Evolutionary conservation across 2,113 vertebrate species (phyloP).

Genomic region (Picathartes gymnocephalus): DNA sequence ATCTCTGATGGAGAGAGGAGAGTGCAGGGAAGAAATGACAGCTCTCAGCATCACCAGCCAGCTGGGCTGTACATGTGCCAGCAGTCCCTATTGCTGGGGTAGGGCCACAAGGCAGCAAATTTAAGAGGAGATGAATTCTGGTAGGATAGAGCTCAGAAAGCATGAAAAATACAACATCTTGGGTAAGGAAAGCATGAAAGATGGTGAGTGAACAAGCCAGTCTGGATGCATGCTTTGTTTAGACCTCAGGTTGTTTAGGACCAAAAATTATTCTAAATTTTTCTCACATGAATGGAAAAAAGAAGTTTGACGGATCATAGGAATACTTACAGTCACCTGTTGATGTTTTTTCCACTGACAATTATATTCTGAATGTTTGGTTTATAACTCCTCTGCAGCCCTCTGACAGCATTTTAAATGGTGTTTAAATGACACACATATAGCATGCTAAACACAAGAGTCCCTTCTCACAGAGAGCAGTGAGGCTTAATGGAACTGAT

Average conservation of each 20-base stretch:
- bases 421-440: background rate
- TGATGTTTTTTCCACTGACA: background rate
- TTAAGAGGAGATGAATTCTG: background rate
- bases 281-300: background rate
- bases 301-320: background rate
- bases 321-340: background rate
- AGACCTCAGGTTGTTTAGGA: background rate
- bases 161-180: background rate
- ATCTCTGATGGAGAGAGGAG: background rate
- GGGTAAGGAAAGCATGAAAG: background rate
- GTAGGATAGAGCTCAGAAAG: background rate
- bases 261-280: background rate
- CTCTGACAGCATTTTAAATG: background rate
- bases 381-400: background rate
- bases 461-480: background rate
- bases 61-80: background rate
- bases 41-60: background rate
- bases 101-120: background rate
- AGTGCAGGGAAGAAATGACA: background rate
- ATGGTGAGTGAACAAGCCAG: background rate
- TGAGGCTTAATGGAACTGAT: background rate
- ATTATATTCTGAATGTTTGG: background rate
- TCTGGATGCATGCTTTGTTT: background rate
- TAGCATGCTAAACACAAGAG: background rate
- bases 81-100: accelerated